Evolutionary conservation across 2,797 vertebrate species (phyloP).

Genomic region (Spondyliosoma cantharus): DNA sequence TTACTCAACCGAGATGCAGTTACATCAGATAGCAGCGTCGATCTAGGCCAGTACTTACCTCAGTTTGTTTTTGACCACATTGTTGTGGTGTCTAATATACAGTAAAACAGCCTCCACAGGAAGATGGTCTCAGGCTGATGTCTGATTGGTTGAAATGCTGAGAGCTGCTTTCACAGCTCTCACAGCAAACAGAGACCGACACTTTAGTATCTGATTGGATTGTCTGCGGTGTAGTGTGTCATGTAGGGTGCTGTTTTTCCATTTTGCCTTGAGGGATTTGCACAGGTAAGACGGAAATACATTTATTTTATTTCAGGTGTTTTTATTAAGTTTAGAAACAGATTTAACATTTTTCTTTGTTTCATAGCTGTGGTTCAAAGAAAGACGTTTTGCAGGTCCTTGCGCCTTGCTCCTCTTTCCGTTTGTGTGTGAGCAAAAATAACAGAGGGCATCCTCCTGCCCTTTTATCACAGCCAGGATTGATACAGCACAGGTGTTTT

Average conservation of each 20-base stretch:
- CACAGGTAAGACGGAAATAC: constrained; percentile 44
- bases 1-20: background rate
- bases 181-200: background rate
- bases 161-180: constrained; percentile 12
- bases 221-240: background rate
- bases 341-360: background rate
- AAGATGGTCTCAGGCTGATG: constrained; percentile 37
- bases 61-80: constrained; percentile 56
- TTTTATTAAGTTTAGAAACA: background rate
- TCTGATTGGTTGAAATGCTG: constrained; percentile 50
- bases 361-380: background rate
- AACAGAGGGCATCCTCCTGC: constrained; percentile 7
- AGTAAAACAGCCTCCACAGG: constrained; percentile 30
- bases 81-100: background rate
- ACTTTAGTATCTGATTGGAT: background rate
- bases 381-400: background rate
- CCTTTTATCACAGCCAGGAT: constrained; percentile 24
- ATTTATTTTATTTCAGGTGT: background rate
- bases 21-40: background rate
- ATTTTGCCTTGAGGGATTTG: constrained; percentile 2
- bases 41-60: constrained; percentile 32
- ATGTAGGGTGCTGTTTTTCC: background rate
- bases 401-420: too few species aligned
- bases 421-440: background rate
- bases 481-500: constrained; percentile 55